phyloP scores from a whole-genome alignment of 2,113 vertebrate genomes.

The Scomber japonicus region DNA sequence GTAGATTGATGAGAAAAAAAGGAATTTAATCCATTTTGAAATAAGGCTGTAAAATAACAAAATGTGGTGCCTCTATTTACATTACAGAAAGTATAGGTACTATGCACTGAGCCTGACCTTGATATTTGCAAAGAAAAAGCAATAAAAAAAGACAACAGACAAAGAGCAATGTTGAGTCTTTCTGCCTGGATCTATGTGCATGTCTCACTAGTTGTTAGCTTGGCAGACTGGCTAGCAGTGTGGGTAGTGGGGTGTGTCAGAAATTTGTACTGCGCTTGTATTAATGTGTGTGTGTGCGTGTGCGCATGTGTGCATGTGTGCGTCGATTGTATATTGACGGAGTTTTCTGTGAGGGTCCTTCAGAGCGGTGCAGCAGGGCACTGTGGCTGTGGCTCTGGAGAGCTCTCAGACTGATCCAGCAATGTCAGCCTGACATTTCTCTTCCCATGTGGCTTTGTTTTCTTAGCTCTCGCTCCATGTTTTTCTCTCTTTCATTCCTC shows the following conservation, averaged over 20 bases:
- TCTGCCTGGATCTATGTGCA: background rate
- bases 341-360: constrained; percentile 57
- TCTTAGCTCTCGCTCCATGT: constrained; percentile 29
- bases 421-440: constrained; percentile 85
- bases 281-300: constrained; percentile 5
- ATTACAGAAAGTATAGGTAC: no score
- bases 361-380: constrained; percentile 42
- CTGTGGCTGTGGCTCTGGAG: constrained; percentile 67
- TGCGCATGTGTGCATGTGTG: constrained; percentile 24
- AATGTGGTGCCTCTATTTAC: no score
- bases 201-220: background rate
- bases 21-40: no score
- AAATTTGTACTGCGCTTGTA: constrained; percentile 18
- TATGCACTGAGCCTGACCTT: no score
- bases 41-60: no score
- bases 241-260: constrained; percentile 22
- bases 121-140: background rate
- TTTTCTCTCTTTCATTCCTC: constrained; percentile 48
- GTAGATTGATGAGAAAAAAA: no score
- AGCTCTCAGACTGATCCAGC: constrained; percentile 67
- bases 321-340: constrained; percentile 50
- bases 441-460: constrained; percentile 37
- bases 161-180: background rate
- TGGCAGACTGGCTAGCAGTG: background rate
- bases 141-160: background rate